Evolutionary conservation across 1,140 invertebrate species (phyloP), one percentile per base, ranked within the genome.

Genomic region (Drosophila miranda): DNA sequence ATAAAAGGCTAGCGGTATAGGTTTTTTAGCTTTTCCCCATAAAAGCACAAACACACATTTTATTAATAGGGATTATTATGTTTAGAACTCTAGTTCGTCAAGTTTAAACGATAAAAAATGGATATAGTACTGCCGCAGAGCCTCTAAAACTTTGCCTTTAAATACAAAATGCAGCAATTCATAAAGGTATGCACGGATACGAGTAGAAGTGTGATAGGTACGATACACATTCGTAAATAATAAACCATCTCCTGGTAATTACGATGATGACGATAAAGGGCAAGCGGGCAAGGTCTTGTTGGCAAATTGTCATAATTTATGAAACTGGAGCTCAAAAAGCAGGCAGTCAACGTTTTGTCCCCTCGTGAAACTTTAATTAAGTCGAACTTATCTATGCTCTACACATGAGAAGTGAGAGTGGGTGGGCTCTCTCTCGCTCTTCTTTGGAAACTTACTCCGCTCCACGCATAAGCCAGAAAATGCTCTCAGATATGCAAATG

Each of bases 401-500:
- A 86, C 81, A 87, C 80, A 86, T 77, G 81, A 86, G 80, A 86
- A 73, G 54, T 50, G 57, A 45, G 62, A 30, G 49, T 66, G 60
- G 26, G 64, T 23, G 38, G 56, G 34, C 44, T 41, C n/a, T 30
- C 16, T 1, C 41, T 13, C 55, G 38, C n/a, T 66, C 54, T 6
- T 52, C 26, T 16, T 59, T 14, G 11, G 43, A 5, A 34, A 21
- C 6, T 57, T 21, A 16, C 21, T 9, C 42, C 44, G 23, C 44
- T 19, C 30, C 59, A 69, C 67, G 57, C 81, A 54, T 58, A 54
- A 62, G 52, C 67, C 64, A 42, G 28, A 68, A 66, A 70, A 63
- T 57, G 64, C 74, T 72, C 81, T 86, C 81, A 86, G 71, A 81
- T 81, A 86, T 86, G 81, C 74, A 86, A 86, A 86, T 86, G 81